Evolutionary conservation across 2,888 invertebrate species (phyloP).

Genomic region (Caenorhabditis virilis): DNA sequence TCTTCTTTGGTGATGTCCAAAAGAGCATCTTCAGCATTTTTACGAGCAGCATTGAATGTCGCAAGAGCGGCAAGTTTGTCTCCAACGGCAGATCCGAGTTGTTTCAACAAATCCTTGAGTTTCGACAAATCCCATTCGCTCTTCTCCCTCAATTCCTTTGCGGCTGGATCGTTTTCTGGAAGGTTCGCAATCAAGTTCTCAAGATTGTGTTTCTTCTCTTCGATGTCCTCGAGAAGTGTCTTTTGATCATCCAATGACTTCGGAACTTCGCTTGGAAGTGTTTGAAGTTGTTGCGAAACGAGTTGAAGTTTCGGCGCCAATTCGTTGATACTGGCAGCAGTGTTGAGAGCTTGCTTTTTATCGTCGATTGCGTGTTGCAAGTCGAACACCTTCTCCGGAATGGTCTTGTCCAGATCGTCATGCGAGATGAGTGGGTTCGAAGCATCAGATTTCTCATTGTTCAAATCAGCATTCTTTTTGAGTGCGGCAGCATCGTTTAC

Average conservation of each 20-base stretch:
- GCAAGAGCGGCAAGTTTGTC: conserved; percentile 54
- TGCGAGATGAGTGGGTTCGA: conserved; percentile 14
- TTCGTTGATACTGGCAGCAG: conserved; percentile 35
- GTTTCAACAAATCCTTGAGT: conserved; percentile 45
- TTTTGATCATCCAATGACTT: conserved; percentile 42
- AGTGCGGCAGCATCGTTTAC: conserved; percentile 15
- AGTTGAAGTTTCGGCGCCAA: conserved; percentile 43
- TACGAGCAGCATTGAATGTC: conserved; percentile 48
- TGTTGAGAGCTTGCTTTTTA: conserved; percentile 33
- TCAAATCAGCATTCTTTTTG: conserved; percentile 6
- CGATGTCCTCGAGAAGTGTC: conserved; percentile 42
- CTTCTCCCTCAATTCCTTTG: conserved; percentile 45
- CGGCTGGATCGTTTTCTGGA: conserved; percentile 37
- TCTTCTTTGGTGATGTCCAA: conserved; percentile 30
- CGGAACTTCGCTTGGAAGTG: conserved; percentile 35
- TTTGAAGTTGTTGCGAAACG: conserved; percentile 37
- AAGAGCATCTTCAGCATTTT: conserved; percentile 46
- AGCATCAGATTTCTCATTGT: conserved; percentile 8
- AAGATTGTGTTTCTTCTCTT: conserved; percentile 37
- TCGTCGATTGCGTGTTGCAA: conserved; percentile 33
- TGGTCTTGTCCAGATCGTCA: conserved; percentile 27
- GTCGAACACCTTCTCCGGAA: conserved; percentile 32
- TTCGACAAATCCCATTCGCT: conserved; percentile 49
- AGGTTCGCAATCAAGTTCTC: conserved; percentile 40
- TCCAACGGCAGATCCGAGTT: conserved; percentile 46